Base-by-base conservation (phyloP, 2,888 invertebrate genomes). In the Petrolisthes cinctipes region DNA sequence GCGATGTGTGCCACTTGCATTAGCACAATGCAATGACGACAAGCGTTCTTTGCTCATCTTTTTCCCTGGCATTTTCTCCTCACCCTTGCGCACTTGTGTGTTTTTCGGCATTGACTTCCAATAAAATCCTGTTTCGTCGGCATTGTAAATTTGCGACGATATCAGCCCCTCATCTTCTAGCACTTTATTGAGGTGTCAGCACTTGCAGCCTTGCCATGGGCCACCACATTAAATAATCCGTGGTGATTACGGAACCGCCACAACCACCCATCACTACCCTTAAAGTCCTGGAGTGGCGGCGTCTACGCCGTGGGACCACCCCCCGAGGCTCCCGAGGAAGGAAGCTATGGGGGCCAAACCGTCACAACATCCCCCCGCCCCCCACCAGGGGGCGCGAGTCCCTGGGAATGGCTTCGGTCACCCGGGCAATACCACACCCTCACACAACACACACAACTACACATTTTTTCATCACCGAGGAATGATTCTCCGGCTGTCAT, bases 51-150 rank as follows among this genome's bases (percentile, higher is more conserved):
- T 71, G 17, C 71, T 51, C 2, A 0, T 5, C 20, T 71, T 37
- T 37, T 37, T 37, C 1, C 83, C 53, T 17, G 17, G 71, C 0
- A 9, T 53, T 11, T 3, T 6, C 6, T 71, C 83, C n/a, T 71
- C 71, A 5, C 53, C 53, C n/a, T 71, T 71, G 9, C 71, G 5
- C 3, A 9, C 1, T 3, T 83, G 68, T 2, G 71, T 83, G 53
- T 83, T 83, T 7, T 71, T 83, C 3, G 68, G 82, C 68, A 82
- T 76, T 2, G 71, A 14, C 20, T 6, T 2, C 20, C 71, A 71
- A n/a, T 71, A 71, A 4, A 71, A 5, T 2, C 71, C 71, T n/a
- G 71, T 71, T 5, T 71, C 6, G 71, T 71, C 71, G 7, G n/a
- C 71, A 71, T 71, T 71, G 20, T 71, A 71, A 3, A 71, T 20